Evolutionary conservation across 2,797 vertebrate species (phyloP), one percentile per base, ranked within the genome.

Genomic region (Alcedo quadribrachys): DNA sequence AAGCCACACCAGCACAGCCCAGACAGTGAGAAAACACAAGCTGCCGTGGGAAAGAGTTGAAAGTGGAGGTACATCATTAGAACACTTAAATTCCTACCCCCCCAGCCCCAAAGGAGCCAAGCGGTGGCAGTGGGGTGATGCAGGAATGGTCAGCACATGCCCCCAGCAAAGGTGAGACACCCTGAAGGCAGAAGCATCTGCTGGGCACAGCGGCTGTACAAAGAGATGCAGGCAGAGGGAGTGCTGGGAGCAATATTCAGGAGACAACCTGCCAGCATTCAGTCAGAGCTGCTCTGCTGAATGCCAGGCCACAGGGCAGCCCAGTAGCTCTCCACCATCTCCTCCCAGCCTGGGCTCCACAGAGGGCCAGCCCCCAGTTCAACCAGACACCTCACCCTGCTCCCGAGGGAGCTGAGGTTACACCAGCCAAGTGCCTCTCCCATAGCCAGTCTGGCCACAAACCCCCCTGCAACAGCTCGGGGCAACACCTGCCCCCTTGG

Each of bases 41-140:
- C 1, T 3, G 7, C 27, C 33, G 12, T 0, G 27, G 74, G 43
- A 48, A 33, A 43, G 63, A 33, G 20, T 8, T 2, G 24, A 20
- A 32, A 45, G 19, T 9, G 17, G 24, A 54, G 32, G 27, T 6
- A 20, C 11, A 40, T 45, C 24, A 9, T 15, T 5, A 11, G 6
- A 30, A 21, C 17, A 15, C 27, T 46, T 32, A 57, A 7, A 2
- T n/a, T 50, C 43, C 73, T 17, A 4, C 19, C 15, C 32, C 8
- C 8, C 24, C 16, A 15, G 22, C 66, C 21, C 14, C 37, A 11
- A 2, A 20, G 54, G 43, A 32, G 45, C 10, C 8, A 12, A 33
- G 80, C 0, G 28, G 75, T 11, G 0, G 42, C 67, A 21, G 50
- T 0, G 15, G 30, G 74, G 40, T 0, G 16, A 77, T 2, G 12